Evolutionary conservation across 2,888 invertebrate species (phyloP).

Genomic region (Brenthis ino): DNA sequence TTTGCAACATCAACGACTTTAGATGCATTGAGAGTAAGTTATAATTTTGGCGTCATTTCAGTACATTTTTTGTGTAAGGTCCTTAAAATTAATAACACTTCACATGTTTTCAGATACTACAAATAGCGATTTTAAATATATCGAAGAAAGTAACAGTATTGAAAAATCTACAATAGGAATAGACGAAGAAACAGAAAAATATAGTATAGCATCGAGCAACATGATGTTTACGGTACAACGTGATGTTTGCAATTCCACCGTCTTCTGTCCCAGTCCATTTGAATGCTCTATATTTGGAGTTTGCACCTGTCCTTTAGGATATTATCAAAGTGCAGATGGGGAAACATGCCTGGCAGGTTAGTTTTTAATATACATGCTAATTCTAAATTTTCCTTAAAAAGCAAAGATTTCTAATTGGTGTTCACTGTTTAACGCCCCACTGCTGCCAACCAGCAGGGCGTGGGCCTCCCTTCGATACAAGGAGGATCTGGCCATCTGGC

Average conservation of each 20-base stretch:
- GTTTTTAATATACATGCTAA: conserved; percentile 6
- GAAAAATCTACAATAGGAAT: too few relatives aligned
- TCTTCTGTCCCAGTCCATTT: conserved; percentile 51
- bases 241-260: conserved; percentile 43
- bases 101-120: background rate
- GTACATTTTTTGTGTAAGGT: conserved; percentile 9
- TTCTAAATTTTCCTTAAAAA: too few relatives aligned
- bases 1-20: conserved; percentile 50
- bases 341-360: conserved; percentile 63
- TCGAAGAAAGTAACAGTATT: background rate
- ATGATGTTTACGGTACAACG: conserved; percentile 38
- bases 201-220: conserved; percentile 10
- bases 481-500: too few relatives aligned
- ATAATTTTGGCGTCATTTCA: conserved; percentile 17
- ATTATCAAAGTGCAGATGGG: conserved; percentile 51
- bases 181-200: background rate
- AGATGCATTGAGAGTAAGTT: conserved; percentile 46
- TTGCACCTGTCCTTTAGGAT: conserved; percentile 67
- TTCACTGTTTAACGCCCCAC: too few relatives aligned
- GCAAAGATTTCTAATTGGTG: too few relatives aligned
- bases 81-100: background rate
- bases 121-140: background rate
- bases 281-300: conserved; percentile 54
- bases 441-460: too few relatives aligned
- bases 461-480: too few relatives aligned